A percentile compares a stretch with the other conserved stretches of the same genome.
Conservation (phyloP, 2,888 invertebrate genomes). For the Coenonympha glycerion region DNA sequence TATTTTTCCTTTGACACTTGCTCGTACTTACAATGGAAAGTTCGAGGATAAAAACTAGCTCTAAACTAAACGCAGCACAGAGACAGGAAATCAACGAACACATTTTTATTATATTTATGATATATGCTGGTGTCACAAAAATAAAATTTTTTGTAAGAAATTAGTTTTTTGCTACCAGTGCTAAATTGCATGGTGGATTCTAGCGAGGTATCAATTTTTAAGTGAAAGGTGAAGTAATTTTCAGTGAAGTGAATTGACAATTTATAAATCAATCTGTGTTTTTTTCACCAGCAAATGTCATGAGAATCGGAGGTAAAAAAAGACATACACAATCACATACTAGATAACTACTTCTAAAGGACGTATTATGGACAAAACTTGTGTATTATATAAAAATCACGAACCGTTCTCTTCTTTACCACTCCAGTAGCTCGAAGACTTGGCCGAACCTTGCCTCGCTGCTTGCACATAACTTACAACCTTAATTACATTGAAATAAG, state of each 20-base stretch:
- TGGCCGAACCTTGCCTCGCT: constrained; percentile 70
- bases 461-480: constrained; percentile 68
- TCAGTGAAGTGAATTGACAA: too few species aligned
- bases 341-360: constrained; percentile 41
- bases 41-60: constrained; percentile 36
- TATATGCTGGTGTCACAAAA: constrained; percentile 36
- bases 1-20: constrained; percentile 66
- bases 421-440: constrained; percentile 69
- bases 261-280: neutral
- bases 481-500: constrained; percentile 40
- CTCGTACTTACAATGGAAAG: constrained; percentile 68
- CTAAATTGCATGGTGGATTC: neutral
- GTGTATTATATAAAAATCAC: constrained; percentile 36
- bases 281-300: constrained; percentile 45
- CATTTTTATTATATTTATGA: constrained; percentile 32
- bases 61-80: constrained; percentile 58
- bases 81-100: constrained; percentile 48
- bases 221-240: too few species aligned
- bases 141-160: neutral
- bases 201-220: too few species aligned
- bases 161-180: neutral
- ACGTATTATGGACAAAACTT: constrained; percentile 33
- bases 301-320: constrained; percentile 37
- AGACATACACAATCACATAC: constrained; percentile 66
- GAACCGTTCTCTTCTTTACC: constrained; percentile 72